Percentiles rank a stretch among this genome's conserved stretches.
Evolutionary conservation across 2,797 vertebrate species (phyloP).

Genomic region (Takifugu rubripes): DNA sequence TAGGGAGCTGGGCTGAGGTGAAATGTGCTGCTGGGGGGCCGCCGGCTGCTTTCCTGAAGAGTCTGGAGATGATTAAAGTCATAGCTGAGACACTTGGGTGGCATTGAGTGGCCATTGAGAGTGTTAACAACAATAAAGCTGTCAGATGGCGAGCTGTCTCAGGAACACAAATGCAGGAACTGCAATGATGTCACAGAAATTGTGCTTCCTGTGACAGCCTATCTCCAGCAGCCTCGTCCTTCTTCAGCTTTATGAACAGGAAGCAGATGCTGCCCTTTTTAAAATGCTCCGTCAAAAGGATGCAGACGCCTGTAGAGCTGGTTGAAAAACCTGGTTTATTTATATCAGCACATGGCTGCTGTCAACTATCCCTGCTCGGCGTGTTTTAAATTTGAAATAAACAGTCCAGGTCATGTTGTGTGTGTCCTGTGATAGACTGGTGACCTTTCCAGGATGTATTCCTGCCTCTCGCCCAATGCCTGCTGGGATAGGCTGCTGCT

Average conservation of each 20-base stretch:
- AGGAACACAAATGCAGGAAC: constrained; percentile 52
- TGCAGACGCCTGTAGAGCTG: neutral
- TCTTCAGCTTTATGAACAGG: constrained; percentile 42
- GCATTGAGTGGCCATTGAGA: too few relatives aligned
- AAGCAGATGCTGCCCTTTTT: constrained; percentile 49
- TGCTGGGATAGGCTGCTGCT: too few relatives aligned
- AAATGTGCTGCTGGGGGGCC: constrained; percentile 9
- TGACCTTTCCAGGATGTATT: too few relatives aligned
- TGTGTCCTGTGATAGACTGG: too few relatives aligned
- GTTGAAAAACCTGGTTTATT: neutral
- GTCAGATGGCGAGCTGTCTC: neutral
- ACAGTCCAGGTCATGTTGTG: too few relatives aligned
- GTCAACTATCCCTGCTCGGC: too few relatives aligned
- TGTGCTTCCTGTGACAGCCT: constrained; percentile 34
- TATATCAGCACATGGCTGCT: too few relatives aligned
- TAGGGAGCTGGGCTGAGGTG: constrained; percentile 22
- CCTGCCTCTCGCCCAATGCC: too few relatives aligned
- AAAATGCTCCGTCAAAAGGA: neutral
- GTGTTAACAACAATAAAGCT: too few relatives aligned
- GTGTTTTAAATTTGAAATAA: too few relatives aligned
- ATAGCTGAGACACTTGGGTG: neutral
- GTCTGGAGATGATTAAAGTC: constrained; percentile 35
- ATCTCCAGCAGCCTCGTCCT: constrained; percentile 7
- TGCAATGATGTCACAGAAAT: constrained; percentile 58
- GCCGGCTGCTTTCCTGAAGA: constrained; percentile 17